phyloP scores from a whole-genome alignment of 1,140 invertebrate genomes.

The Neotoxoptera formosana region DNA sequence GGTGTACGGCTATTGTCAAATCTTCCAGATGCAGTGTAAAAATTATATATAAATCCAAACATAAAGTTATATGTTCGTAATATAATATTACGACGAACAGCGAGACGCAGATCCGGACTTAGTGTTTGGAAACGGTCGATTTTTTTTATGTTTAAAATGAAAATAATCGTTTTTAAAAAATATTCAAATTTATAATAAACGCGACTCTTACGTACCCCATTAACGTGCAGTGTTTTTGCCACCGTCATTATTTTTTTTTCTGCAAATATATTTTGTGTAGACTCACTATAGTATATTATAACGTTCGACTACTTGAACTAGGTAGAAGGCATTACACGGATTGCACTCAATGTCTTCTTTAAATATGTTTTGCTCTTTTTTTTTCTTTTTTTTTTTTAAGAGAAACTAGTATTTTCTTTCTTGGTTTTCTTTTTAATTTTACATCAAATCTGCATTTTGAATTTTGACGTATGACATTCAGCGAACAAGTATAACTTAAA shows the following conservation, averaged over 20 bases:
- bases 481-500: background rate
- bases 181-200: constrained; percentile 20
- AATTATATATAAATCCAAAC: background rate
- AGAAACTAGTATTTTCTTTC: background rate
- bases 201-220: background rate
- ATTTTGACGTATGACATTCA: background rate
- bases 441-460: background rate
- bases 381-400: background rate
- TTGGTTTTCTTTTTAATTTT: background rate
- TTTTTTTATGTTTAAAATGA: background rate
- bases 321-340: background rate
- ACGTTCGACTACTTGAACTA: background rate
- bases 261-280: background rate
- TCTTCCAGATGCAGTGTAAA: background rate
- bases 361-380: background rate
- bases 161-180: background rate
- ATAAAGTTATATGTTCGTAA: background rate
- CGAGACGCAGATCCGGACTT: background rate
- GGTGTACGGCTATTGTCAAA: background rate
- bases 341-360: background rate
- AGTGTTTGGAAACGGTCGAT: background rate
- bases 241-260: background rate
- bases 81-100: no score
- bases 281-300: background rate
- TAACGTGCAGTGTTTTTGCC: background rate